Percentiles rank a stretch among this genome's conserved stretches.
Conservation (phyloP, 2,113 vertebrate species). For the Oceanodroma tethys region DNA sequence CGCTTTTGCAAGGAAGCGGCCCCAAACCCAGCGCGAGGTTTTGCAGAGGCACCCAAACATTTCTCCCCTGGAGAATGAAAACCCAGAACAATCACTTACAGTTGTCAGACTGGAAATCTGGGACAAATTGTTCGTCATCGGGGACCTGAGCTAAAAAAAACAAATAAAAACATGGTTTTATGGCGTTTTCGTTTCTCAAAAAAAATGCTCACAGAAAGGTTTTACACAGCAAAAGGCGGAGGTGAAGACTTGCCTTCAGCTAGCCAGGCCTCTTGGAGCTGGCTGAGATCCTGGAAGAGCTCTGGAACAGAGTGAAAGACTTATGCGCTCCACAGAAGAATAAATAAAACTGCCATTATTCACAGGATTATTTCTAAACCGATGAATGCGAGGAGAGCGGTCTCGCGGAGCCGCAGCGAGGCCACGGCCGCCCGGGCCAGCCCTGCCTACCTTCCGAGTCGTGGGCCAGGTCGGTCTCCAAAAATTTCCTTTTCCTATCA, state of each 20-base stretch:
- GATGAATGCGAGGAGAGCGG: rapidly evolving
- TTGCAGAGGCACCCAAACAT: neutral
- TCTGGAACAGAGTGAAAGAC: conserved; percentile 78
- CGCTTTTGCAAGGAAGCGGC: neutral
- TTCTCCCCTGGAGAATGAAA: neutral
- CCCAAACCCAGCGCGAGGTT: neutral
- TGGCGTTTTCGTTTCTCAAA: neutral
- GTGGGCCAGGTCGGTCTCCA: conserved; percentile 91
- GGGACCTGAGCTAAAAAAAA: conserved; percentile 88
- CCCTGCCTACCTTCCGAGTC: conserved; percentile 90
- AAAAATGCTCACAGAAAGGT: neutral
- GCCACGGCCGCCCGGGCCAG: neutral
- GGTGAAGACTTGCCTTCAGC: conserved; percentile 86
- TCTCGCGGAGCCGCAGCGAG: rapidly evolving
- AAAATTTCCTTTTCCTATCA: conserved; percentile 92
- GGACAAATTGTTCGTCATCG: conserved; percentile 96
- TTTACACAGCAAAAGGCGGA: conserved; percentile 9
- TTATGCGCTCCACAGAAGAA: neutral
- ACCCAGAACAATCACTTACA: conserved; percentile 81
- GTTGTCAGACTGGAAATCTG: conserved; percentile 97
- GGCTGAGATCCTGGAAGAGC: conserved; percentile 97
- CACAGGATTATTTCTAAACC: neutral
- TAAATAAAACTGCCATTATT: conserved; percentile 1
- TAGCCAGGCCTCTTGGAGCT: conserved; percentile 97
- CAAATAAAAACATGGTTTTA: neutral